Evolutionary conservation across 2,797 vertebrate genomes (phyloP).

Genomic region (Pempheris klunzingeri): DNA sequence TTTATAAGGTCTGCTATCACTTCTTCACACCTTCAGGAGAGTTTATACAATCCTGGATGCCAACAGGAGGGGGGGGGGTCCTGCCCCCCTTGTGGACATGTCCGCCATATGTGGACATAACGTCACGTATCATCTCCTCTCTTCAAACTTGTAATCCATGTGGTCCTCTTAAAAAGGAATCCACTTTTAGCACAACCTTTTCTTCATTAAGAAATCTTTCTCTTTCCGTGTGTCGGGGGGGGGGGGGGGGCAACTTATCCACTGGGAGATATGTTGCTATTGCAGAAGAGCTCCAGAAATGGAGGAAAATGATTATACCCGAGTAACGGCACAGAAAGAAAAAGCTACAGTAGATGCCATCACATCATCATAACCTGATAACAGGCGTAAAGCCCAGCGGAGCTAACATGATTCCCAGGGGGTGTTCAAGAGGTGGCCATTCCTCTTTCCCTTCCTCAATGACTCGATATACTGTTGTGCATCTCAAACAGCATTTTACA

Average conservation of each 20-base stretch:
- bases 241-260: slow-evolving; percentile 52
- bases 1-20: background rate
- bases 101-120: slow-evolving; percentile 13
- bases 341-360: slow-evolving; percentile 13
- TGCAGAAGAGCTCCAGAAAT: slow-evolving; percentile 18
- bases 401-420: background rate
- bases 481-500: background rate
- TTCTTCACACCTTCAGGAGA: slow-evolving; percentile 1
- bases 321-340: background rate
- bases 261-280: slow-evolving; percentile 32
- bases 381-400: slow-evolving; percentile 20
- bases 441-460: background rate
- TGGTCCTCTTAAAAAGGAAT: slow-evolving; percentile 26
- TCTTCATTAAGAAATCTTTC: slow-evolving; percentile 35
- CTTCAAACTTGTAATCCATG: slow-evolving; percentile 43
- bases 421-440: background rate
- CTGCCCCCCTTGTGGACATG: background rate
- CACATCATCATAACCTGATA: slow-evolving; percentile 30
- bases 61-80: slow-evolving; percentile 11
- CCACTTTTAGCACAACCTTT: slow-evolving; percentile 63
- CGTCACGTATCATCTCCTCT: slow-evolving; percentile 5
- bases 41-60: slow-evolving; percentile 21
- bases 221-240: slow-evolving; percentile 31
- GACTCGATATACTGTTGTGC: background rate
- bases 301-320: slow-evolving; percentile 44